These are phyloP conservation scores for Exephanes ischioxanthus DNA, from an alignment of 2,888 invertebrate species.

Conservation along the genomic window DNA sequence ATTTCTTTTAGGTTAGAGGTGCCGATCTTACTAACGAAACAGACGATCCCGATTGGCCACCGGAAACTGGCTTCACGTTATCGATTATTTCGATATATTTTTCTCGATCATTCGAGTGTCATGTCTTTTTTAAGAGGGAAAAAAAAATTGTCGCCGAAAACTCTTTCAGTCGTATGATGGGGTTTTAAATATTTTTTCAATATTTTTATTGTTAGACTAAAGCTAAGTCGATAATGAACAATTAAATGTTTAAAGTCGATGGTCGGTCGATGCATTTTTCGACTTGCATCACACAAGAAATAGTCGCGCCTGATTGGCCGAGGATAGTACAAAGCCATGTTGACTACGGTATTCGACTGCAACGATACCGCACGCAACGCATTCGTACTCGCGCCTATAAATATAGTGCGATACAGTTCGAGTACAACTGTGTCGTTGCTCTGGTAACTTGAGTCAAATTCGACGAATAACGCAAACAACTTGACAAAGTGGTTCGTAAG, in stretches of 20 bases:
- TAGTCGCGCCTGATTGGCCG: background rate
- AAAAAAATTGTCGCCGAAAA: background rate
- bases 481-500: background rate
- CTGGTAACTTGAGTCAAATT: background rate
- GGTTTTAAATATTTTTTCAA: background rate
- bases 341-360: slow-evolving; percentile 4
- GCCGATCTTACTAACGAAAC: no score
- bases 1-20: no score
- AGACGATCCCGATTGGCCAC: no score
- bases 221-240: background rate
- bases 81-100: no score
- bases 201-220: background rate
- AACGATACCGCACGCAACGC: background rate
- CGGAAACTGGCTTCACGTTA: no score
- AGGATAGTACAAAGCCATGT: background rate
- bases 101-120: no score
- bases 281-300: background rate
- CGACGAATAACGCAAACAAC: background rate
- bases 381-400: background rate
- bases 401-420: background rate
- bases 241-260: background rate
- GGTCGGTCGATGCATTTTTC: background rate
- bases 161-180: background rate
- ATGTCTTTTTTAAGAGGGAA: no score
- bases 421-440: background rate